Conservation (phyloP, 2,888 invertebrate genomes). For the Neocrepidodera transversa region DNA sequence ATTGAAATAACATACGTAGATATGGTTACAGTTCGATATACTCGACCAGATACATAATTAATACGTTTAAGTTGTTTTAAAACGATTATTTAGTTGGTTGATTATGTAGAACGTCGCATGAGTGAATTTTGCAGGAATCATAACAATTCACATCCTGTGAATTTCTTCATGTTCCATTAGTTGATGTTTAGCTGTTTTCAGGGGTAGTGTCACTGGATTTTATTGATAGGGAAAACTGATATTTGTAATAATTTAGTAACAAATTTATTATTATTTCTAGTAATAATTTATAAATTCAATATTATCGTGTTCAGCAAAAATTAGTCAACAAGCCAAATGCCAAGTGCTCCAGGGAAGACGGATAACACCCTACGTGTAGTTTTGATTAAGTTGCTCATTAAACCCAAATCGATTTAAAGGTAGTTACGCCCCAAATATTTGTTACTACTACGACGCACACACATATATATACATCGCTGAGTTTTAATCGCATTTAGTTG, state of each 20-base stretch:
- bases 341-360: too few relatives aligned
- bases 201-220: constrained; percentile 29
- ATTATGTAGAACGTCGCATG: background rate
- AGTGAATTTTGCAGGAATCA: background rate
- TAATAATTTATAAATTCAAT: too few relatives aligned
- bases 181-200: constrained; percentile 38
- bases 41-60: background rate
- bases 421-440: constrained; percentile 14
- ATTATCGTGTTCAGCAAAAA: too few relatives aligned
- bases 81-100: background rate
- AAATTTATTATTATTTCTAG: too few relatives aligned
- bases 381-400: constrained; percentile 9
- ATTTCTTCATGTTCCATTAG: constrained; percentile 33
- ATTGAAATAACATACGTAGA: constrained; percentile 17
- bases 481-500: constrained; percentile 37
- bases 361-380: too few relatives aligned
- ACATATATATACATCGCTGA: constrained; percentile 22
- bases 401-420: constrained; percentile 17
- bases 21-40: background rate
- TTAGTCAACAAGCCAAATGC: too few relatives aligned
- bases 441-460: background rate
- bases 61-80: background rate
- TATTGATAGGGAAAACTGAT: constrained; percentile 30
- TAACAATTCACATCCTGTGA: background rate
- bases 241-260: too few relatives aligned